Evolutionary conservation across 1,140 invertebrate genomes (phyloP), one percentile per base, ranked within the genome.

Genomic region (Coenobita brevimanus): DNA sequence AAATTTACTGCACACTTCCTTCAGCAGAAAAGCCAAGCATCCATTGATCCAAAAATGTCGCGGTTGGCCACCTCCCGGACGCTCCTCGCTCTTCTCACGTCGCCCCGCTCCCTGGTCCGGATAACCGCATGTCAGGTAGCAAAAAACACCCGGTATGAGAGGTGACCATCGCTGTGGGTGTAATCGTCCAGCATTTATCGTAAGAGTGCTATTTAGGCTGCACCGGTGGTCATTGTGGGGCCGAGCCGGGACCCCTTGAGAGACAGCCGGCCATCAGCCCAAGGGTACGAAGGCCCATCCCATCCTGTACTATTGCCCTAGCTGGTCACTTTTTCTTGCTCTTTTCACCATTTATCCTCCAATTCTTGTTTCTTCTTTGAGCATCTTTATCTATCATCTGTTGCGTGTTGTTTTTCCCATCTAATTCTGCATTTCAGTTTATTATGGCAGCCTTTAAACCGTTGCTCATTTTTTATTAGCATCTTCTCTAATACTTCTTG

Each of bases 141-240:
- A 83, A 83, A 83, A 83, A 83, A 73, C n/a, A 54, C 30, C 24
- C 8, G 82, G 69, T 73, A 75, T 13, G 69, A 69, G 69, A 73
- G 60, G 82, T 24, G 67, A 33, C 8, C 41, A 50, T 46, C 82
- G 15, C 67, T 30, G 33, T n/a, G n/a, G n/a, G 73, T 85, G 71
- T 85, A 85, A 78, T 78, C 76, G 82, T 36, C 4, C 46, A 62
- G 71, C 71, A 76, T 76, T 85, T 85, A 85, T 30, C 50, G 82
- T 76, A 78, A 85, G 82, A 85, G 71, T 85, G 36, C 10, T 76
- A 30, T 85, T 85, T 85, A 85, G 71, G 15, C 41, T 43, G 71
- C 36, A 41, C 30, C 71, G 60, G 82, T 85, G 82, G 82, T 85
- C 82, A 85, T 76, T 85, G 50, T 64, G 46, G 10, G 54, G 54